Base-by-base conservation (phyloP, 2,113 vertebrate species). In the Perca schrenkii region DNA sequence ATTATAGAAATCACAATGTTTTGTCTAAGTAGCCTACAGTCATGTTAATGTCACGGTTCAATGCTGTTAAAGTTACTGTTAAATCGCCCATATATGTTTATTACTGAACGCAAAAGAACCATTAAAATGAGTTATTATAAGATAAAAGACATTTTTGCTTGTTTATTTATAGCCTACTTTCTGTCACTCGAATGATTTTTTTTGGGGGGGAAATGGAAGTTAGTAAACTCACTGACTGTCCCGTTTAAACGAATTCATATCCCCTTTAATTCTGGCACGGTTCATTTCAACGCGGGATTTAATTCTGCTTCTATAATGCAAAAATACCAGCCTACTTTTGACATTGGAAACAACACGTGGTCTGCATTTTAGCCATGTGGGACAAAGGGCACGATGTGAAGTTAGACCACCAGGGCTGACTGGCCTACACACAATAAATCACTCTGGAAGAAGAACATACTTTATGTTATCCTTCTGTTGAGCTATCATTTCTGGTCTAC, bases 321-420 rank as follows among this genome's bases (percentile, higher is more conserved):
- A 77, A 43, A 74, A 84, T 67, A 62, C 63, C 78, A 82, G 60
- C 57, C 83, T 83, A 19, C 67, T 74, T 91, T 80, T 93, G 89
- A 92, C 88, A 86, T 71, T 86, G 82, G 86, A 92, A 90, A 91
- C 83, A 94, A 94, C 95, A 96, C 95, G 95, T 96, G 95, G 92
- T 95, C 77, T 88, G 93, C 80, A 83, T 92, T 93, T 93, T 87
- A 86, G 83, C 89, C 91, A 92, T 90, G 90, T 92, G 83, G 93
- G 94, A 94, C 93, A 95, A 96, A 95, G 93, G 92, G 94, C 93
- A 94, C 67, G 70, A 74, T 69, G 83, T 76, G 87, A 60, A 89
- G 82, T 74, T 1, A 79, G 94, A 94, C 91, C 93, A 93, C 91
- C 89, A 12, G 66, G 83, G 84, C 69, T 66, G 84, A 68, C 53